A percentile compares a stretch with the other conserved stretches of the same genome.
phyloP scores from a whole-genome alignment of 2,888 invertebrate genomes.

The Campoplex capitator region DNA sequence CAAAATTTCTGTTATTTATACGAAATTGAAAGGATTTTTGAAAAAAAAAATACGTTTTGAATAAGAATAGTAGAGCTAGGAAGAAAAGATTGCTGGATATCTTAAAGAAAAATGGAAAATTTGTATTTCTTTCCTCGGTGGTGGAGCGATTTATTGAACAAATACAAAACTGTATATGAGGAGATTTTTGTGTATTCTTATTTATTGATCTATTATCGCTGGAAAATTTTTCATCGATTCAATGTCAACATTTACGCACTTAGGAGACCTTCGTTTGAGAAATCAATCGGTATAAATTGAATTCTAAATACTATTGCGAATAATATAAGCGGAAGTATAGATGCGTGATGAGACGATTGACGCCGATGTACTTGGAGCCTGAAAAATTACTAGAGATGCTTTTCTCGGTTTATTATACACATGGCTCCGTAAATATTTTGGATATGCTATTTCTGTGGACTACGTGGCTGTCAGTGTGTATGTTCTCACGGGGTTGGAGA shows the following conservation, averaged over 20 bases:
- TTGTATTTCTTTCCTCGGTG: background rate
- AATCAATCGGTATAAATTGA: conserved; percentile 7
- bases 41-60: background rate
- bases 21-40: background rate
- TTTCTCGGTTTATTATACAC: conserved; percentile 6
- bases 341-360: background rate
- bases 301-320: background rate
- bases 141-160: background rate
- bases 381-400: conserved; percentile 11
- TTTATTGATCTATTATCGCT: background rate
- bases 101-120: background rate
- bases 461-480: background rate
- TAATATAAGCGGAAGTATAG: conserved; percentile 20
- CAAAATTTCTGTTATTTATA: background rate
- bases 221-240: background rate
- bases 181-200: background rate
- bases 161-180: no score
- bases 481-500: background rate
- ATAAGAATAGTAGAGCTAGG: background rate
- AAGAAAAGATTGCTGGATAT: background rate
- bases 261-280: background rate
- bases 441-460: conserved; percentile 48
- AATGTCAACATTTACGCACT: background rate
- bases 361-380: background rate
- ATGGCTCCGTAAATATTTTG: conserved; percentile 61